Base-by-base conservation (phyloP, 2,888 invertebrate genomes). In the Acanthosepion lycidas region DNA sequence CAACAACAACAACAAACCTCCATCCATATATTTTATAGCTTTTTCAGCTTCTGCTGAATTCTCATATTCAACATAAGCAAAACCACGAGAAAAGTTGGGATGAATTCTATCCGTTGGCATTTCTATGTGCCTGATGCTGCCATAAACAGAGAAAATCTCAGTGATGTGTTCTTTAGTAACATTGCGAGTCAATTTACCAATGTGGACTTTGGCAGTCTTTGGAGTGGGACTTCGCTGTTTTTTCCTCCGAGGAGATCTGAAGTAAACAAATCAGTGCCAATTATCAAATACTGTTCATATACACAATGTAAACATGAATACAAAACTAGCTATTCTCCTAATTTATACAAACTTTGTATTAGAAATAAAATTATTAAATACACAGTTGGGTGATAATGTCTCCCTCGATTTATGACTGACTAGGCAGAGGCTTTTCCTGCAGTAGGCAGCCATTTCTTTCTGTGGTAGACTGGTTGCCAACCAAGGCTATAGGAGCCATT, bases 11-110 rank as follows among this genome's bases (percentile, higher is more conserved):
- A 15, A 94, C 95, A 94, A 98, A 98, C 98, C 99, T 97, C 99
- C 99, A 98, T 99, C 99, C 99, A 99, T 99, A 97, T 99, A 99
- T 97, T 99, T 99, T 98, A 99, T 99, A 0, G 99, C 99, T 97
- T 99, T 99, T 97, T 99, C 99, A 48, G 99, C 99, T 97, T 99
- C 99, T 96, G 99, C 99, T 0, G 99, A 98, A 94, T 98, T 99
- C 96, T 98, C 98, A 97, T 98, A 99, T 97, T 99, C 99, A 5
- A 99, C 98, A 97, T 99, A 99, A 26, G 99, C 99, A 97, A 99
- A 99, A 1, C 99, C 99, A 55, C 99, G 98, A n/a, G 99, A 98
- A 96, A 99, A 98, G 97, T 98, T 98, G 0, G 98, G 98, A 97
- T 99, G 99, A 94, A 98, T 98, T 95, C 99, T 98, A 97, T 99